Evolutionary conservation across 2,888 invertebrate species (phyloP).

Genomic region (Panorpa germanica): DNA sequence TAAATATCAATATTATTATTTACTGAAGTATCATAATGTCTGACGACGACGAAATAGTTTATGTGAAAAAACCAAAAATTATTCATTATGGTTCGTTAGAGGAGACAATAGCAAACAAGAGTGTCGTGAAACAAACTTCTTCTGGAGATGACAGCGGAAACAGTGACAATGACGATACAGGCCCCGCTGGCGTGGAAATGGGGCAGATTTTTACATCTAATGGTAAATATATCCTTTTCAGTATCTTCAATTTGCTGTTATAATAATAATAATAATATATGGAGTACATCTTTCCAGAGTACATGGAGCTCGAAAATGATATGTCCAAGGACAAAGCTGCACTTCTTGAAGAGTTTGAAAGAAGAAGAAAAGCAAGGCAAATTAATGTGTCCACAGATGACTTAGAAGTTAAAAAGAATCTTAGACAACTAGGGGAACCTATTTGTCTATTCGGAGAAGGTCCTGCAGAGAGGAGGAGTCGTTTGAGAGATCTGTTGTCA

Average conservation of each 20-base stretch:
- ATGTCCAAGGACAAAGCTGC: conserved; percentile 80
- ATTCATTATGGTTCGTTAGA: conserved; percentile 84
- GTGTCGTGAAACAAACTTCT: no score
- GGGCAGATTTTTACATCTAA: no score
- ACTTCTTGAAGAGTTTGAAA: conserved; percentile 87
- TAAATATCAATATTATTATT: not conserved
- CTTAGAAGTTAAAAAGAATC: conserved; percentile 75
- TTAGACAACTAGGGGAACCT: conserved; percentile 85
- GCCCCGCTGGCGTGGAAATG: no score
- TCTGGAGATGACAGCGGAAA: no score
- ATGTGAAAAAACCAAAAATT: conserved; percentile 54
- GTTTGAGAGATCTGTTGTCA: conserved; percentile 77
- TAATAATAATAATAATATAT: conserved; percentile 5
- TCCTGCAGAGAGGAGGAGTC: conserved; percentile 84
- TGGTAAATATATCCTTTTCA: no score
- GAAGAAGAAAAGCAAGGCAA: conserved; percentile 79
- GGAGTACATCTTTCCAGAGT: conserved; percentile 29
- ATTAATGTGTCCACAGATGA: conserved; percentile 98
- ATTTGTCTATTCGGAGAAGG: conserved; percentile 98
- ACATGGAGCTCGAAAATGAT: conserved; percentile 75
- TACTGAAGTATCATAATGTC: conserved; percentile 34
- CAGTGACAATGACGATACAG: no score
- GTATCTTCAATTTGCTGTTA: not conserved
- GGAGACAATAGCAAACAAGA: no score
- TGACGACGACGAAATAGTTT: conserved; percentile 62